phyloP scores from a whole-genome alignment of 2,888 invertebrate genomes.

The Cantharis lateralis region DNA sequence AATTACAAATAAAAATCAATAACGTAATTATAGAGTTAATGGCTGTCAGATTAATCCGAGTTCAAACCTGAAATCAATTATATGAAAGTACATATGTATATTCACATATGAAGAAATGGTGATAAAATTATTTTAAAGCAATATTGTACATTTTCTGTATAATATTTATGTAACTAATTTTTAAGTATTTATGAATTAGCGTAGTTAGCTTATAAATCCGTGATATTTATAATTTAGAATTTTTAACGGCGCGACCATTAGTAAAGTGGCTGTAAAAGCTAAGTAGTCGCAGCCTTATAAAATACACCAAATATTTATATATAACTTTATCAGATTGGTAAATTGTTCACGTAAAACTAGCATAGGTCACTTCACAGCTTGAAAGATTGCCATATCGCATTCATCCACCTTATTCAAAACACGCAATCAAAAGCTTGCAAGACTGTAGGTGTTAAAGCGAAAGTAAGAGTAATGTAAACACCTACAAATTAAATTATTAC shows the following conservation, averaged over 20 bases:
- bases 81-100: conserved; percentile 24
- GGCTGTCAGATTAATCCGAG: conserved; percentile 20
- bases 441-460: conserved; percentile 8
- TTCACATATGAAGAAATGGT: conserved; percentile 16
- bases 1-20: background rate
- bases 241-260: conserved; percentile 26
- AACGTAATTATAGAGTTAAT: background rate
- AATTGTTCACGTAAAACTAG: conserved; percentile 39
- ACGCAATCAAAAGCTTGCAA: conserved; percentile 12
- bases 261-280: conserved; percentile 33
- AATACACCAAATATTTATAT: conserved; percentile 48
- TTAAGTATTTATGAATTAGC: conserved; percentile 7
- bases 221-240: conserved; percentile 27
- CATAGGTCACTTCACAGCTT: conserved; percentile 35
- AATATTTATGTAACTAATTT: conserved; percentile 30
- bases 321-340: conserved; percentile 37
- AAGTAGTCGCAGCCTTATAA: conserved; percentile 50
- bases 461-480: conserved; percentile 8
- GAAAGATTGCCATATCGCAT: conserved; percentile 36
- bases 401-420: conserved; percentile 35
- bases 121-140: conserved; percentile 39
- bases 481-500: background rate
- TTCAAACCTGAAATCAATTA: conserved; percentile 37
- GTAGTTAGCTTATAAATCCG: conserved; percentile 16
- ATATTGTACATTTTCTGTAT: conserved; percentile 42